Conservation (phyloP, 2,113 vertebrate genomes). For the Carassius gibelio region DNA sequence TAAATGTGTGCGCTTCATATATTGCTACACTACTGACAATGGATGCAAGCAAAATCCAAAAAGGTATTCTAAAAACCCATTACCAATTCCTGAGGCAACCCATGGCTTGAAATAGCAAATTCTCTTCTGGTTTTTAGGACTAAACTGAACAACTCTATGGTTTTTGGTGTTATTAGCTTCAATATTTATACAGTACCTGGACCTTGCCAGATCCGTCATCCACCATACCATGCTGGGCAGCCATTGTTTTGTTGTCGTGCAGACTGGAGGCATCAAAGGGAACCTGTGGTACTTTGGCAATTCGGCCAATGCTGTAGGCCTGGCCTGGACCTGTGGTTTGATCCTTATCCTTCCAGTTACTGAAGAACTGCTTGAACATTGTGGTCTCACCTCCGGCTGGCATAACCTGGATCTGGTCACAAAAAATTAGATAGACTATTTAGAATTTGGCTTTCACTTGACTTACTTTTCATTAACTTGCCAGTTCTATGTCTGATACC, state of each 20-base stretch:
- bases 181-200: slow-evolving; percentile 61
- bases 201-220: slow-evolving; percentile 76
- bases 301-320: slow-evolving; percentile 62
- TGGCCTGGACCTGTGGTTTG: slow-evolving; percentile 66
- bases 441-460: slow-evolving; percentile 3
- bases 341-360: slow-evolving; percentile 73
- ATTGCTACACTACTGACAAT: background rate
- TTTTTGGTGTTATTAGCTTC: background rate
- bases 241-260: slow-evolving; percentile 70
- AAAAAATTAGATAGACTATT: background rate
- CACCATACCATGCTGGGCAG: slow-evolving; percentile 77
- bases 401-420: slow-evolving; percentile 69
- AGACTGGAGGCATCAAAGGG: slow-evolving; percentile 74
- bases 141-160: background rate
- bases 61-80: background rate
- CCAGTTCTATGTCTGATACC: slow-evolving; percentile 57
- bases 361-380: slow-evolving; percentile 78
- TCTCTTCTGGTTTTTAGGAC: background rate
- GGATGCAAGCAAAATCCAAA: background rate
- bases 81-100: background rate
- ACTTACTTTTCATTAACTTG: background rate
- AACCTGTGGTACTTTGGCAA: slow-evolving; percentile 69
- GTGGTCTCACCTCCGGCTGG: slow-evolving; percentile 70
- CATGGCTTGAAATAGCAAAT: background rate
- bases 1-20: background rate